Conservation (phyloP, 30 jellyfish, hydroid and myxozoan species). For the Sanderia malayensis region DNA sequence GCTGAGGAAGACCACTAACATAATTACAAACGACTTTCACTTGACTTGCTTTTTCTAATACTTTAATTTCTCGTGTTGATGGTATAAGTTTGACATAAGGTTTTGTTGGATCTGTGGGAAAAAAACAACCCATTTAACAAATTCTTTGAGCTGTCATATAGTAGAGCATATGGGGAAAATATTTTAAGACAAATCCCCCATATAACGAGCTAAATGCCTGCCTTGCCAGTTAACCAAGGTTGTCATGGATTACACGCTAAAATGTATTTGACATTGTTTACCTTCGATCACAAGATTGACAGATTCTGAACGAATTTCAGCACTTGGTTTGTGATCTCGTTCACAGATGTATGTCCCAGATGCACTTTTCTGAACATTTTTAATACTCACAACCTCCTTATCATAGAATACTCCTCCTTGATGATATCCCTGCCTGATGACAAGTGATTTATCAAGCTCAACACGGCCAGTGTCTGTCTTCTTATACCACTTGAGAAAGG, state of each 20-base stretch:
- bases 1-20: constrained; percentile 44
- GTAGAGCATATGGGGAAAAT: background rate
- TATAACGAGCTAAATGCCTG: background rate
- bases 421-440: background rate
- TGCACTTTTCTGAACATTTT: constrained; percentile 16
- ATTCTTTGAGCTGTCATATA: background rate
- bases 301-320: background rate
- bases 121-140: background rate
- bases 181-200: background rate
- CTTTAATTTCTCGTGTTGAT: background rate
- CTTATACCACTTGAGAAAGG: constrained; percentile 43
- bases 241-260: too few species aligned
- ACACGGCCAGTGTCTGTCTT: constrained; percentile 17
- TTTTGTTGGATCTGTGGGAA: constrained; percentile 1
- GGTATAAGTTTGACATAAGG: background rate
- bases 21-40: constrained; percentile 26
- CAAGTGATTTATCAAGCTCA: constrained; percentile 2
- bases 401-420: constrained; percentile 5
- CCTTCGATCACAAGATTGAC: constrained; percentile 10
- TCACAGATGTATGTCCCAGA: constrained; percentile 40
- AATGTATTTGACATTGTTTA: too few species aligned
- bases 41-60: background rate
- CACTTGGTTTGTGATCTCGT: constrained; percentile 5
- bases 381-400: constrained; percentile 3
- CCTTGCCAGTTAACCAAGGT: too few species aligned